Base-by-base conservation (phyloP, 1,140 invertebrate genomes). In the Ptiloglossa arizonensis region DNA sequence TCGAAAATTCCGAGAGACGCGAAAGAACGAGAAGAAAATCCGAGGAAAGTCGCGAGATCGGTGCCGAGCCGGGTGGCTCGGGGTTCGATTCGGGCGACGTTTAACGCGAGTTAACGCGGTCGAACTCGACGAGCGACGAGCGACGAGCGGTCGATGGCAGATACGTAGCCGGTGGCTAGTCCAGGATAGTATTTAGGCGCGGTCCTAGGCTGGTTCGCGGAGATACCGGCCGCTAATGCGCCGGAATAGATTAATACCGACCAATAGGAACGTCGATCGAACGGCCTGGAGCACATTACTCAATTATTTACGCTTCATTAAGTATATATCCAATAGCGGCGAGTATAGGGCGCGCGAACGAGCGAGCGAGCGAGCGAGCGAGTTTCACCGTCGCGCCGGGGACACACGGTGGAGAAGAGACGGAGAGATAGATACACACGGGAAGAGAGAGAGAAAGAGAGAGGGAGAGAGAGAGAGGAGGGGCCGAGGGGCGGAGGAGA, bases 221-320 rank as follows among this genome's bases (percentile, higher is more conserved):
- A 91, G 89, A 90, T 90, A 89, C 87, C 87, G 87, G 85, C 86
- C 89, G 88, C 91, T 92, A 92, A 92, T 92, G 92, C 91, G 90
- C 89, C 88, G 90, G 90, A 92, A 93, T 92, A 92, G 91, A 93
- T 93, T 93, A 92, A 93, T 93, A 91, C 89, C 90, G 90, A 92
- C 92, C 91, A 93, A 92, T 93, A 91, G 92, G 86, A 93, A 89
- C 88, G 86, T 78, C 89, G 91, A 92, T 92, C 91, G 92, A 92
- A 91, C 88, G 89, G 89, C 91, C 89, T 89, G 90, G 87, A 92
- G 91, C 92, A 92, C 91, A 93, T 93, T 93, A 93, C 92, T 93
- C 92, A 92, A 93, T 93, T 93, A 93, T 93, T 93, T 93, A 93
- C 88, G 91, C 91, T 93, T 93, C 92, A 93, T 93, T 92, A 93